These are phyloP conservation scores for Meliscaeva auricollis DNA, from an alignment of 2,888 invertebrate species.

Conservation along the genomic window DNA sequence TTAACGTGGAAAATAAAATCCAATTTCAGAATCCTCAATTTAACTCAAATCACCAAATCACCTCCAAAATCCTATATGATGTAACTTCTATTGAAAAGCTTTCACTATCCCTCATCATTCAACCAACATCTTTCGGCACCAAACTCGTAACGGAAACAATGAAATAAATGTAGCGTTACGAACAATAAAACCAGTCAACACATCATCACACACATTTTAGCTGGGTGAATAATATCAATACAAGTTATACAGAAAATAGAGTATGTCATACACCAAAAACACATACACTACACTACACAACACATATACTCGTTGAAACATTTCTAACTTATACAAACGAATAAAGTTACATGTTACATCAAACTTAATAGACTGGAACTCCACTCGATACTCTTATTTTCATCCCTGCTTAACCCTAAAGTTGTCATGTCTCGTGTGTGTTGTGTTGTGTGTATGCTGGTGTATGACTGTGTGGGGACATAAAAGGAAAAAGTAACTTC, in stretches of 20 bases:
- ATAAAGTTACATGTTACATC: slow-evolving; percentile 35
- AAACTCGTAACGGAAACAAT: slow-evolving; percentile 45
- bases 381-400: slow-evolving; percentile 48
- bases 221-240: slow-evolving; percentile 56
- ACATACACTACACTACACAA: neutral
- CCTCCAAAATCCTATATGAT: no score
- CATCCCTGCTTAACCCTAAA: slow-evolving; percentile 56
- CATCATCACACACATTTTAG: slow-evolving; percentile 57
- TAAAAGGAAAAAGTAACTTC: slow-evolving; percentile 30
- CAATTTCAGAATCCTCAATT: slow-evolving; percentile 5
- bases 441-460: neutral
- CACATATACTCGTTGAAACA: neutral
- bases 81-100: neutral
- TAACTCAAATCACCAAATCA: slow-evolving; percentile 1
- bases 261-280: slow-evolving; percentile 21
- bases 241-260: slow-evolving; percentile 12
- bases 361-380: slow-evolving; percentile 58
- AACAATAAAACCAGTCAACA: slow-evolving; percentile 63
- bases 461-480: slow-evolving; percentile 25
- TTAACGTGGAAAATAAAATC: neutral
- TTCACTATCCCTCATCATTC: slow-evolving; percentile 20
- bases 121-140: slow-evolving; percentile 15
- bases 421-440: slow-evolving; percentile 21
- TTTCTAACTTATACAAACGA: slow-evolving; percentile 7
- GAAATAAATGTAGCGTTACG: slow-evolving; percentile 58